phyloP scores from a whole-genome alignment of 2,797 vertebrate genomes.

The Chromobotia macracanthus region DNA sequence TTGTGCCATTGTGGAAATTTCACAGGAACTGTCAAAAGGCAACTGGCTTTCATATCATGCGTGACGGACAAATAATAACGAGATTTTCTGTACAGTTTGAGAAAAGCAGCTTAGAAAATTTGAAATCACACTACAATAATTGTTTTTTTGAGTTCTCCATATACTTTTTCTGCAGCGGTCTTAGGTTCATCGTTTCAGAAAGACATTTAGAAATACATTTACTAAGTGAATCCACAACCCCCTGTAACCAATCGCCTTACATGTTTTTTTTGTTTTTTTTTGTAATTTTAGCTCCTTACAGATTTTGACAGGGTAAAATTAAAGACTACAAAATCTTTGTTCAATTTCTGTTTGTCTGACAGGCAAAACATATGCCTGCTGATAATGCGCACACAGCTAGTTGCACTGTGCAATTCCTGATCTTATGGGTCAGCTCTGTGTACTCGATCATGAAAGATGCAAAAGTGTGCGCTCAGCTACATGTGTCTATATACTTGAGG shows the following conservation, averaged over 20 bases:
- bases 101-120: conserved; percentile 18
- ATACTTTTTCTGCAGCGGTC: neutral
- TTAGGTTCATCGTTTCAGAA: neutral
- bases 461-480: no score
- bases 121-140: conserved; percentile 11
- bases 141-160: conserved; percentile 18
- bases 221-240: neutral
- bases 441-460: no score
- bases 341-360: no score
- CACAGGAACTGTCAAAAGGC: conserved; percentile 79
- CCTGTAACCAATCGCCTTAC: neutral
- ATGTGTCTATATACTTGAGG: no score
- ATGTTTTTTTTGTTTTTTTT: neutral
- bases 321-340: neutral
- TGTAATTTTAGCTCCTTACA: neutral
- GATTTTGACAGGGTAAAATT: neutral
- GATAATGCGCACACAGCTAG: no score
- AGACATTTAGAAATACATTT: conserved; percentile 6
- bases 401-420: no score
- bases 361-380: no score
- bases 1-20: conserved; percentile 78
- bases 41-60: conserved; percentile 58
- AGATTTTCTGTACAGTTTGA: conserved; percentile 9
- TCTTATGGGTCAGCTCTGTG: no score
- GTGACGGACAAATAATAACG: conserved; percentile 1